Evolutionary conservation across 2,113 vertebrate genomes (phyloP).

Genomic region (Lates calcarifer): DNA sequence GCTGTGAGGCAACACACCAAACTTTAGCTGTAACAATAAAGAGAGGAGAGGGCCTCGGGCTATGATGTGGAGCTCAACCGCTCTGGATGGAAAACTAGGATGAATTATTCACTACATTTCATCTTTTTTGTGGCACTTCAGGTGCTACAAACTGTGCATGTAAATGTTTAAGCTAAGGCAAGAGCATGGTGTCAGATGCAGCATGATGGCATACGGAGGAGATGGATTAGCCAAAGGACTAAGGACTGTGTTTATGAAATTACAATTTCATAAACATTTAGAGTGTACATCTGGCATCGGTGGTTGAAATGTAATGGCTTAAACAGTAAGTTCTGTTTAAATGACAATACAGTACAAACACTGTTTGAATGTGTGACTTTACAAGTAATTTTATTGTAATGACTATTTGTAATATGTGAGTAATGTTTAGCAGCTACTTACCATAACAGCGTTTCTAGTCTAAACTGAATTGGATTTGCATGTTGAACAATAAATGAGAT

Average conservation of each 20-base stretch:
- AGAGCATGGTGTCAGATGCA: conserved; percentile 25
- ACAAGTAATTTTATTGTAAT: neutral
- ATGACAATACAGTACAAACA: neutral
- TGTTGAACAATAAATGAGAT: too few species aligned
- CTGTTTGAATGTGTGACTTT: neutral
- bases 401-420: neutral
- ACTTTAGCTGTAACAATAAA: conserved; percentile 38
- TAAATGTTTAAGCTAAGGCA: conserved; percentile 45
- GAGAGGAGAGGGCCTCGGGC: conserved; percentile 43
- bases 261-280: neutral
- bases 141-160: conserved; percentile 52
- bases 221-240: conserved; percentile 3
- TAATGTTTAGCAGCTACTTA: neutral
- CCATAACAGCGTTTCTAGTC: too few species aligned
- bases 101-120: conserved; percentile 66
- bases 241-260: neutral
- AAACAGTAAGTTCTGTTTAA: neutral
- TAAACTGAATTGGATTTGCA: conserved; percentile 17
- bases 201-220: neutral
- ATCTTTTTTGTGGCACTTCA: conserved; percentile 50
- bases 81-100: conserved; percentile 12
- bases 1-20: conserved; percentile 28
- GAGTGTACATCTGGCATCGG: neutral
- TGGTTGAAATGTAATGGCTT: neutral
- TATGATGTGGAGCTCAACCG: conserved; percentile 27